phyloP scores from a whole-genome alignment of 2,797 vertebrate genomes.

The Anas capensis region DNA sequence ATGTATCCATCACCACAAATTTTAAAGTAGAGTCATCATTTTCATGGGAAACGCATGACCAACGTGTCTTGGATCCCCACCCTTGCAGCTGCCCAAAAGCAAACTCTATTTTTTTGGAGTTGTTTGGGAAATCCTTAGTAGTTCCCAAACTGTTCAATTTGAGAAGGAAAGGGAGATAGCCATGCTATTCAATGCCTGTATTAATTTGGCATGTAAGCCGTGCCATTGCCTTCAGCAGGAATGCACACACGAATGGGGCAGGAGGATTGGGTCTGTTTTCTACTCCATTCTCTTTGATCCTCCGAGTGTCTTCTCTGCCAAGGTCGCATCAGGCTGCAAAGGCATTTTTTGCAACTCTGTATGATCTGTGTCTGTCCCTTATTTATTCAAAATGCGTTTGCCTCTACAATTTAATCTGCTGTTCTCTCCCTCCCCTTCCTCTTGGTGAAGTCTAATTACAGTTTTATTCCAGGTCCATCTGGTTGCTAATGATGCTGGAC shows the following conservation, averaged over 20 bases:
- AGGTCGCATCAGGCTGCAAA: constrained; percentile 35
- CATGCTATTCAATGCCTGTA: background rate
- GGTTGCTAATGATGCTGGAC: constrained; percentile 62
- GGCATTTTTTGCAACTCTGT: constrained; percentile 25
- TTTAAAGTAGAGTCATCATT: background rate
- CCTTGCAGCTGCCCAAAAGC: constrained; percentile 8
- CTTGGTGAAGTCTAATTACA: constrained; percentile 55
- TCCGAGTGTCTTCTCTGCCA: constrained; percentile 21
- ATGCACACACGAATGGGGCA: constrained; percentile 27
- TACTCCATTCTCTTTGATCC: constrained; percentile 12
- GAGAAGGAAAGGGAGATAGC: constrained; percentile 4
- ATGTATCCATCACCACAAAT: background rate
- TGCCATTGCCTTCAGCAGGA: background rate
- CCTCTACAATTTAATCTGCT: constrained; percentile 63
- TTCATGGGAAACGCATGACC: background rate
- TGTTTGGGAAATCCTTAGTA: background rate
- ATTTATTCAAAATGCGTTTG: constrained; percentile 57
- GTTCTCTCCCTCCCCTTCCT: constrained; percentile 62
- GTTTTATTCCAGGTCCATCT: constrained; percentile 81
- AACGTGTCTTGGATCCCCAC: background rate
- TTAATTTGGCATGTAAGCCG: background rate
- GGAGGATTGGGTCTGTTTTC: constrained; percentile 58
- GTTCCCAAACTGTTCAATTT: background rate
- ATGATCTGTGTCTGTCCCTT: constrained; percentile 51
- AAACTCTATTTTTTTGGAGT: background rate